Evolutionary conservation across 2,113 vertebrate species (phyloP), one percentile per base, ranked within the genome.

Genomic region (Opisthocomus hoazin): DNA sequence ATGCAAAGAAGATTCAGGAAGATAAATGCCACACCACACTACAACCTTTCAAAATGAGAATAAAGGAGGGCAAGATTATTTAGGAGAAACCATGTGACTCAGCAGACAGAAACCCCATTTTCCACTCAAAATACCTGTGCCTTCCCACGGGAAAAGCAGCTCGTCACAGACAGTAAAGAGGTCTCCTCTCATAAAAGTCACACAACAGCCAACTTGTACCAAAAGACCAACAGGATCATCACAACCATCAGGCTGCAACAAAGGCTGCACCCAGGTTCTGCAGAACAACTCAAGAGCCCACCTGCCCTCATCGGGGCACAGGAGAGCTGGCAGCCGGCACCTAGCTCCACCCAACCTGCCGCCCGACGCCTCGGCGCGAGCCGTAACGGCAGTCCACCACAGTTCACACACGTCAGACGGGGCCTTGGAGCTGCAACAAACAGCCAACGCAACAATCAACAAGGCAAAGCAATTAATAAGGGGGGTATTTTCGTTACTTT

Each of bases 391-490:
- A 0, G 76, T 7, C 46, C 84, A 41, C 26, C 53, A 20, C 4
- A 8, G n/a, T 54, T 18, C 86, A 46, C 6, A 2, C 3, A 24
- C 1, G 1, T 56, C 14, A 86, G 37, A 27, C 5, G 15, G 45
- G 73, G 51, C 48, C 84, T 23, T 18, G 29, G 34, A 51, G 37
- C 63, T 75, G 46, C 8, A 58, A 15, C 37, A 58, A 74, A 69
- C 43, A 50, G 34, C 79, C 83, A 76, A 39, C 5, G 16, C 50
- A 75, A 34, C 65, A 39, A 82, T 41, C 54, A 76, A 57, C 21
- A 32, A 43, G 34, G 83, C 37, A 84, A 79, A 88, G 48, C 51
- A 88, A 69, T 93, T 76, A 66, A 65, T n/a, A 89, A 58, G 32
- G 51, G 4, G 2, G 5, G 29, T 50, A 27, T 63, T 94, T 96